A percentile compares a stretch with the other conserved stretches of the same genome.
Evolutionary conservation across 1,140 invertebrate species (phyloP).

Genomic region (Acromyrmex heyeri): DNA sequence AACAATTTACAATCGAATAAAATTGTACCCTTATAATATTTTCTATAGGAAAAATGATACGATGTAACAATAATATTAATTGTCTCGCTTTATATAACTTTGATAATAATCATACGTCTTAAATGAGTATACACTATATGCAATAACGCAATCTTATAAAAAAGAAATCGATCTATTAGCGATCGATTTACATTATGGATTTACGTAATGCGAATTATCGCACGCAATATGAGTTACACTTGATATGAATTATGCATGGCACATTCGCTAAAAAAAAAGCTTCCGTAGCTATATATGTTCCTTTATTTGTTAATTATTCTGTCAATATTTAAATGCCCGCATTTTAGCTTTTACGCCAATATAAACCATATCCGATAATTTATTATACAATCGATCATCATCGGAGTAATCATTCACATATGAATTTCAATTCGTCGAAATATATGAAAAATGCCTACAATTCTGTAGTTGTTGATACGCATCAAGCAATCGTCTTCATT

Average conservation of each 20-base stretch:
- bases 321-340: slow-evolving; percentile 76
- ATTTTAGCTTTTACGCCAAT: slow-evolving; percentile 69
- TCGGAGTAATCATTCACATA: slow-evolving; percentile 53
- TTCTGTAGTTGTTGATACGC: background rate
- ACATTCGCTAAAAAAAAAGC: slow-evolving; percentile 69
- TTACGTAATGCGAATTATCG: slow-evolving; percentile 18
- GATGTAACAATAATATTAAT: slow-evolving; percentile 67
- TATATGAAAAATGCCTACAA: slow-evolving; percentile 68
- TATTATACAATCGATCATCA: slow-evolving; percentile 66
- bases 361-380: slow-evolving; percentile 69
- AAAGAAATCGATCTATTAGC: slow-evolving; percentile 24
- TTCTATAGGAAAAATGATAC: slow-evolving; percentile 52
- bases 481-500: slow-evolving; percentile 13
- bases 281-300: slow-evolving; percentile 60
- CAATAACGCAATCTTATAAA: slow-evolving; percentile 15
- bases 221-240: slow-evolving; percentile 52
- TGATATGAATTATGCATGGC: slow-evolving; percentile 78
- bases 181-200: background rate
- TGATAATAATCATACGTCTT: slow-evolving; percentile 34
- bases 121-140: slow-evolving; percentile 53
- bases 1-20: slow-evolving; percentile 65
- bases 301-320: slow-evolving; percentile 69
- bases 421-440: slow-evolving; percentile 62
- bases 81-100: slow-evolving; percentile 67
- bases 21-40: slow-evolving; percentile 37